phyloP scores from a whole-genome alignment of 2,113 vertebrate species.

The Paramisgurnus dabryanus region DNA sequence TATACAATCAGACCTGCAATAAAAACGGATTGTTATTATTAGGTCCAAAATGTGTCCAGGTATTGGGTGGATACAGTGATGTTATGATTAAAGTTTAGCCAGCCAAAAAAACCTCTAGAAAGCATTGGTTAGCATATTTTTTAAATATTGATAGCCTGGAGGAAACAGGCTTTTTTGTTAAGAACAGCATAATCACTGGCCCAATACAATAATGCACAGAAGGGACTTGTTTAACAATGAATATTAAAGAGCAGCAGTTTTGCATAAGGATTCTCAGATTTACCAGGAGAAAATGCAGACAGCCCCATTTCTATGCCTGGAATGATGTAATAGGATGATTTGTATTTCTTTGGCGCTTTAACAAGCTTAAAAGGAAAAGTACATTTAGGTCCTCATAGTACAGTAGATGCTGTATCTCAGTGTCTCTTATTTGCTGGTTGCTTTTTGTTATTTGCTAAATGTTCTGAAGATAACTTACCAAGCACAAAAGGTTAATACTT shows the following conservation, averaged over 20 bases:
- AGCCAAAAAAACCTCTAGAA: neutral
- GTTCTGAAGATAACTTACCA: neutral
- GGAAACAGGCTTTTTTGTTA: neutral
- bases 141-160: neutral
- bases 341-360: slow-evolving; percentile 2
- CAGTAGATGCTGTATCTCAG: no score
- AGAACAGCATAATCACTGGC: slow-evolving; percentile 1
- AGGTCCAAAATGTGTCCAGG: neutral
- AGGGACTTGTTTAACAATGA: slow-evolving; percentile 2
- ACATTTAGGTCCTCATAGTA: no score
- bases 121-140: neutral
- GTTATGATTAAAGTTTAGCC: neutral
- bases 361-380: neutral
- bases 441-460: neutral
- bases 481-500: neutral
- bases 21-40: neutral
- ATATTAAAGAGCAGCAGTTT: neutral
- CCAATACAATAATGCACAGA: neutral
- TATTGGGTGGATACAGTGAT: neutral
- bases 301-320: neutral
- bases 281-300: neutral
- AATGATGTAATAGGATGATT: neutral
- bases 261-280: slow-evolving; percentile 14
- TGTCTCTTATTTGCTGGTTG: no score
- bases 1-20: neutral